Percentiles rank a stretch among this genome's conserved stretches.
Evolutionary conservation across 2,888 invertebrate species (phyloP).

Genomic region (Synergus laeviventris): DNA sequence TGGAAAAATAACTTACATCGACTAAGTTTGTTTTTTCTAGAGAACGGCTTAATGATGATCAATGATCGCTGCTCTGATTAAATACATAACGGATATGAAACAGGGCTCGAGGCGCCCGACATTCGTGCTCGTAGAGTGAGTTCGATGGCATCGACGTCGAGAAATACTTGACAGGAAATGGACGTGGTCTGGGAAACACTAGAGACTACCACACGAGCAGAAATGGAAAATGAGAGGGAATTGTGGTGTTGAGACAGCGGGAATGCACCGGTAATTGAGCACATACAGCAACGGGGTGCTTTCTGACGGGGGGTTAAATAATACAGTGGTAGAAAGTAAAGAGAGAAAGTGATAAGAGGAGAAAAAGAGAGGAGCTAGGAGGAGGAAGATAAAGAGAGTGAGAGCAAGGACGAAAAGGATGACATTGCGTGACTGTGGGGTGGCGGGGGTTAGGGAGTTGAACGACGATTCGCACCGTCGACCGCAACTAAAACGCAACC

Average conservation of each 20-base stretch:
- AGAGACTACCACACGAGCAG: neutral
- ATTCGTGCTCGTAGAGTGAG: constrained; percentile 1
- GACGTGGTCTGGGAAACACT: constrained; percentile 35
- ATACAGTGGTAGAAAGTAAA: constrained; percentile 30
- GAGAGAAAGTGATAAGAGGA: constrained; percentile 44
- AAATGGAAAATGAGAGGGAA: constrained; percentile 33
- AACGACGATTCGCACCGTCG: constrained; percentile 66
- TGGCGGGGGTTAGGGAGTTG: constrained; percentile 48
- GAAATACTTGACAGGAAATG: constrained; percentile 57
- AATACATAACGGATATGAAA: neutral
- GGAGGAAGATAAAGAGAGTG: constrained; percentile 34
- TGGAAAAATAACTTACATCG: no score
- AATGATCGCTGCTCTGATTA: neutral
- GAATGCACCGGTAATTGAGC: constrained; percentile 10
- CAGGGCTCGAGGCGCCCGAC: neutral
- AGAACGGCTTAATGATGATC: neutral
- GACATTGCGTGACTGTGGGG: constrained; percentile 42
- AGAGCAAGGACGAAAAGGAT: constrained; percentile 32
- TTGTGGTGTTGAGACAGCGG: constrained; percentile 29
- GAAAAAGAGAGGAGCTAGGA: neutral
- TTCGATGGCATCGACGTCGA: constrained; percentile 54
- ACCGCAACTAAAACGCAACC: constrained; percentile 70
- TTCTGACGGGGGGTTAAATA: constrained; percentile 17
- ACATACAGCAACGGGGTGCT: neutral
- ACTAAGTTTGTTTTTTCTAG: no score